phyloP scores from a whole-genome alignment of 2,797 vertebrate species.

The Odontamblyopus lacepedii region DNA sequence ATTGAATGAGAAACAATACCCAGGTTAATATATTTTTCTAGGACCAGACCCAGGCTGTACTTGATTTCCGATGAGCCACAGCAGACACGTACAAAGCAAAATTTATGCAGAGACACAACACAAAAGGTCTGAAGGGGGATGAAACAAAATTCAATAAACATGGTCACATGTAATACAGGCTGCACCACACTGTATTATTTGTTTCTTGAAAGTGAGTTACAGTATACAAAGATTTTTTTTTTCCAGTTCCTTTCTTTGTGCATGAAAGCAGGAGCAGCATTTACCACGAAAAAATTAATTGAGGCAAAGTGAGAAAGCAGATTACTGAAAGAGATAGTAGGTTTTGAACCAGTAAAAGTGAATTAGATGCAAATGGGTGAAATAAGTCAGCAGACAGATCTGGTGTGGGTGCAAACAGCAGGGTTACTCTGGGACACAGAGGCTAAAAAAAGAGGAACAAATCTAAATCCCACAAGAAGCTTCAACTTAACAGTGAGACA shows the following conservation, averaged over 20 bases:
- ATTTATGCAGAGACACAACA: constrained; percentile 18
- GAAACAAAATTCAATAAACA: constrained; percentile 40
- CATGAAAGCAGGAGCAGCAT: constrained; percentile 23
- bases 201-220: constrained; percentile 36
- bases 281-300: constrained; percentile 1
- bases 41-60: constrained; percentile 24
- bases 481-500: constrained; percentile 23
- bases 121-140: constrained; percentile 12
- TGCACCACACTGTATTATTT: constrained; percentile 28
- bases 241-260: constrained; percentile 1
- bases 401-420: constrained; percentile 37
- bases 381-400: constrained; percentile 42
- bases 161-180: constrained; percentile 38
- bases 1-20: not conserved
- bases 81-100: constrained; percentile 6
- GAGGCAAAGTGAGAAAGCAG: constrained; percentile 39
- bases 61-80: constrained; percentile 35
- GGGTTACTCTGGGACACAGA: constrained; percentile 58
- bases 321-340: constrained; percentile 35
- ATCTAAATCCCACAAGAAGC: constrained; percentile 36
- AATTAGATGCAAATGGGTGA: constrained; percentile 48
- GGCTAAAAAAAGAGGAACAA: constrained; percentile 50
- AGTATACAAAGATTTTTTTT: constrained; percentile 4
- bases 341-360: constrained; percentile 36
- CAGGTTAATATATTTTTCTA: not conserved